phyloP scores from a whole-genome alignment of 2,797 vertebrate species.

The Picus viridis region DNA sequence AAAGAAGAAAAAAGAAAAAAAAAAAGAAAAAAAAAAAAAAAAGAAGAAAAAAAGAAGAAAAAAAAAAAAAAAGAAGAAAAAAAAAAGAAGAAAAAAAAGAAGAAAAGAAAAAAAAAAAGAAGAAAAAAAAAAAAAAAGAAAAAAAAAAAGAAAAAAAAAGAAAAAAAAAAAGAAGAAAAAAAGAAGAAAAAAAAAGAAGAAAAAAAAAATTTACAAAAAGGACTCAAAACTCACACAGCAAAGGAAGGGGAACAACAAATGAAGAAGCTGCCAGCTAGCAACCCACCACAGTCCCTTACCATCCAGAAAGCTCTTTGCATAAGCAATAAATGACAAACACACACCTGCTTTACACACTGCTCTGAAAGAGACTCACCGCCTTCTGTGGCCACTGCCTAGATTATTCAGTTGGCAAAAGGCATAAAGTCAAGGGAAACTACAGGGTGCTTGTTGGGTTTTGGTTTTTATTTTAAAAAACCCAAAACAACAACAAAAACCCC shows the following conservation, averaged over 20 bases:
- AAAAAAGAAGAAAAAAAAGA: neutral
- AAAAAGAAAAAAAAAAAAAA: neutral
- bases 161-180: neutral
- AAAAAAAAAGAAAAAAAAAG: neutral
- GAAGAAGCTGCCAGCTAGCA: conserved; percentile 50
- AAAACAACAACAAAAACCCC: too few relatives aligned
- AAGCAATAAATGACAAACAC: conserved; percentile 23
- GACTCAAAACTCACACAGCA: conserved; percentile 28
- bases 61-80: neutral
- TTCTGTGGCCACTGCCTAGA: neutral
- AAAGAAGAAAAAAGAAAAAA: neutral
- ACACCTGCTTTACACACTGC: neutral
- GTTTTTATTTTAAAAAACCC: too few relatives aligned
- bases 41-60: neutral
- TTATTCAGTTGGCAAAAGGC: neutral
- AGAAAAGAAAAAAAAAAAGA: neutral
- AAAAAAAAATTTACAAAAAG: too few relatives aligned
- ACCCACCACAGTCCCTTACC: neutral
- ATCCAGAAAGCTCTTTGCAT: neutral
- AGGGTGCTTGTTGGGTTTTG: too few relatives aligned
- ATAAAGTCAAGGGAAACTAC: neutral
- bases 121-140: neutral
- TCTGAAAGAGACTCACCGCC: neutral
- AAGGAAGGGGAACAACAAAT: conserved; percentile 52
- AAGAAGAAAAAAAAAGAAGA: neutral